Evolutionary conservation across 53 echinoderm and acorn worm species (phyloP).

Genomic region (Patiria pectinifera): DNA sequence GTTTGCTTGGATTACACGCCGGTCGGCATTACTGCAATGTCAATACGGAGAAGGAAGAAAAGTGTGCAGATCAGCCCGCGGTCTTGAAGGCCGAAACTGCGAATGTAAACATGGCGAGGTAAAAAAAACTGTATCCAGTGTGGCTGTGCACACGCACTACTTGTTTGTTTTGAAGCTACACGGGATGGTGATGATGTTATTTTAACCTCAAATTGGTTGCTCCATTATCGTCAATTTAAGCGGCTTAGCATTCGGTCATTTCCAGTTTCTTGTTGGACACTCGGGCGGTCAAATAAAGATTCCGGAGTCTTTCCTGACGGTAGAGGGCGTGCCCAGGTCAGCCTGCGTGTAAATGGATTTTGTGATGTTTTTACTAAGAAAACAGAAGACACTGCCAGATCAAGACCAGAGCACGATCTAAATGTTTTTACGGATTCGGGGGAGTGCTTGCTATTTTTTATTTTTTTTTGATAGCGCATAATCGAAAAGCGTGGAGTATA

Average conservation of each 20-base stretch:
- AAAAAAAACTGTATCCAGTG: not conserved
- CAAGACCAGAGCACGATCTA: too few species aligned
- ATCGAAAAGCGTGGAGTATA: too few species aligned
- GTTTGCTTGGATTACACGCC: slow-evolving; percentile 34
- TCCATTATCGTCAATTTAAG: not conserved
- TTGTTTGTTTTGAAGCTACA: slow-evolving; percentile 28
- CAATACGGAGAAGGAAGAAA: not conserved
- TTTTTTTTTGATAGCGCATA: too few species aligned
- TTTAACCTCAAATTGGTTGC: slow-evolving; percentile 42
- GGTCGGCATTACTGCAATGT: slow-evolving; percentile 2
- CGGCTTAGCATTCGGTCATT: not conserved
- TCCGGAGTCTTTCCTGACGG: not conserved
- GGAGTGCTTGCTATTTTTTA: too few species aligned
- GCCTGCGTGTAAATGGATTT: too few species aligned
- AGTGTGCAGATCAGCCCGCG: not conserved
- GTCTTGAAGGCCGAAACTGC: slow-evolving; percentile 13
- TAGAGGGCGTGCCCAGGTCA: not conserved
- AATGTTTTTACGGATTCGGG: too few species aligned
- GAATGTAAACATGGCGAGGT: slow-evolving; percentile 12
- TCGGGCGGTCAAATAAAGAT: too few species aligned
- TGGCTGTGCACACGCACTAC: not conserved
- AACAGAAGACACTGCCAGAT: too few species aligned
- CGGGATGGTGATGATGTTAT: not conserved
- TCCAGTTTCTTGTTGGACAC: not conserved
- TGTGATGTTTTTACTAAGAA: too few species aligned